phyloP scores from a whole-genome alignment of 2,113 vertebrate genomes.

The Tachycineta bicolor region DNA sequence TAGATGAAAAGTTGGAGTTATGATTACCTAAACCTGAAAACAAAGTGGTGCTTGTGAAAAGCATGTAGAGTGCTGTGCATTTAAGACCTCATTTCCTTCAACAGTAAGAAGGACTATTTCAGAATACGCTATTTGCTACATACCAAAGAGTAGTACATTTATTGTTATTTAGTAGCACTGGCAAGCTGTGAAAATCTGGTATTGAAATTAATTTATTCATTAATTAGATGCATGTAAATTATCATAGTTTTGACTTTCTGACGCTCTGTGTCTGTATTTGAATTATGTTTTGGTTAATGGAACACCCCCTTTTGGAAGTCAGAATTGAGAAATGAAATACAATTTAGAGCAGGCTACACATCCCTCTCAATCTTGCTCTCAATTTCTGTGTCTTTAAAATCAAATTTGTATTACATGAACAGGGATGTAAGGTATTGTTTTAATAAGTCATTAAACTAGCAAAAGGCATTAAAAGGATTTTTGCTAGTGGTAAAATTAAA shows the following conservation, averaged over 20 bases:
- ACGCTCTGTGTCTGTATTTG: not conserved
- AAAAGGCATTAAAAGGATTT: not conserved
- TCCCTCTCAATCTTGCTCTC: not conserved
- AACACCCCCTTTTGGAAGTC: not conserved
- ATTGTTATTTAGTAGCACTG: not conserved
- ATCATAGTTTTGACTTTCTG: not conserved
- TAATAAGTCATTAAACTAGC: not conserved
- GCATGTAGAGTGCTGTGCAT: not conserved
- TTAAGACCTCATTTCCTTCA: not conserved
- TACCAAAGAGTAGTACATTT: not conserved
- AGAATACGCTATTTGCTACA: not conserved
- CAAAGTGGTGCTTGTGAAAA: not conserved
- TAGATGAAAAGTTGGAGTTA: not conserved
- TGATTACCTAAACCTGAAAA: not conserved
- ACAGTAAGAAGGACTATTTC: not conserved
- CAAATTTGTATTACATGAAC: not conserved
- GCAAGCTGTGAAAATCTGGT: not conserved
- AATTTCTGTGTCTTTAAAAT: not conserved
- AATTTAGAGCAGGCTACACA: not conserved
- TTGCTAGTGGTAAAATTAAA: not conserved
- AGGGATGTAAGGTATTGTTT: not conserved
- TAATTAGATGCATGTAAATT: not conserved
- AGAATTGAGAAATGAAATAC: not conserved
- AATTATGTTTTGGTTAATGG: not conserved
- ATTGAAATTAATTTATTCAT: not conserved